Evolutionary conservation across 2,888 invertebrate genomes (phyloP), one percentile per base, ranked within the genome.

Genomic region (Andrena praecox): DNA sequence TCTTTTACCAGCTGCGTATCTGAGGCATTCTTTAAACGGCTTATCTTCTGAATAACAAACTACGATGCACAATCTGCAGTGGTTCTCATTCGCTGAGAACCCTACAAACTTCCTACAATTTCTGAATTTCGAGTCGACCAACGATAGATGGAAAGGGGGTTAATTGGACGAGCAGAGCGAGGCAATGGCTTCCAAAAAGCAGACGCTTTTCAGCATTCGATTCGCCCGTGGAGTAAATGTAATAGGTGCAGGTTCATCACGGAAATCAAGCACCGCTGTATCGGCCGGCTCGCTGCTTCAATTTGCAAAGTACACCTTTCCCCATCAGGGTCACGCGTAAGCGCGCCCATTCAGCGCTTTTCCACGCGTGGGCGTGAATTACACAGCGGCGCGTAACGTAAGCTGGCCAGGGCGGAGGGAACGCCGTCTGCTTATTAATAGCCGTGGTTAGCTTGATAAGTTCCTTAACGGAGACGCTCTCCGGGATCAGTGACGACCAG

Each of bases 331-430:
- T 56, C 24, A 4, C 27, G 27, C 27, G 56, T 56, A 27, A 56
- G 1, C 56, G 56, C 24, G 20, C 56, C 24, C 56, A 56, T 56
- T 56, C 56, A 56, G 10, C 8, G 27, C 16, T 68, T 68, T 63
- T 67, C 62, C 67, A 35, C 74, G 74, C 68, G 78, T 78, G 63
- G 78, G 74, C 68, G 74, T 74, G 33, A 68, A 56, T 68, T 12
- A 48, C n/a, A 42, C 56, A 56, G 59, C 56, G 42, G 50, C 29
- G 56, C 42, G 42, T 35, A 54, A 62, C 52, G 56, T 56, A 56
- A 56, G 24, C 56, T 24, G 56, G 52, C 31, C 67, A 29, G 48
- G 48, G 42, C 42, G 29, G 33, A 66, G 60, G 77, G 35, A 69
- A 73, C 59, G 63, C 27, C 8, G 29, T n/a, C 20, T 50, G 31